These are phyloP conservation scores for Callimorpha dominula DNA, from an alignment of 2,888 invertebrate species.

Conservation along the genomic window DNA sequence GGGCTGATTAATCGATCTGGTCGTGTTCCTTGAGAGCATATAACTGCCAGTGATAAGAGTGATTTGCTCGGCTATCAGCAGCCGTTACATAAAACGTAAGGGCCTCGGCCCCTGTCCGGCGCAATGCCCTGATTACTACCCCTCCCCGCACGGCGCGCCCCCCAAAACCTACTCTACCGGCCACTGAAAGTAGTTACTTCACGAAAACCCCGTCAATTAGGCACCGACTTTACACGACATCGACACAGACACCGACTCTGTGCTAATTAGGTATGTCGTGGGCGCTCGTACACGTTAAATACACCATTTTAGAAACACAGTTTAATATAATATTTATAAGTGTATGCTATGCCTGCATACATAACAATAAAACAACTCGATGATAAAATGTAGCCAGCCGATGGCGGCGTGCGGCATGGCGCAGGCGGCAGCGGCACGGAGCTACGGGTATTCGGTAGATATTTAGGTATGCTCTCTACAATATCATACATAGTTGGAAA, in stretches of 20 bases:
- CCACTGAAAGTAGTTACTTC: conserved; percentile 23
- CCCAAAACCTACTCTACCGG: conserved; percentile 6
- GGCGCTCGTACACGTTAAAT: conserved; percentile 31
- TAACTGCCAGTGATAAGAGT: conserved; percentile 37
- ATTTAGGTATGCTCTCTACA: conserved; percentile 21
- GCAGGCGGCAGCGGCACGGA: not conserved
- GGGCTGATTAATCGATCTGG: conserved; percentile 23
- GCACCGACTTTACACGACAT: conserved; percentile 27
- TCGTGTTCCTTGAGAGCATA: conserved; percentile 28
- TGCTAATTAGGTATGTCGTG: conserved; percentile 35
- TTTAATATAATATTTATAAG: conserved; percentile 35
- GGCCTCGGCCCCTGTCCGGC: conserved; percentile 32
- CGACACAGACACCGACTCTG: too few relatives aligned
- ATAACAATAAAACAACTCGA: conserved; percentile 23
- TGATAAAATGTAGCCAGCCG: conserved; percentile 25
- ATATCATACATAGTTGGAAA: conserved; percentile 22
- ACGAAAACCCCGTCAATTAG: conserved; percentile 30
- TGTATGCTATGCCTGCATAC: conserved; percentile 22
- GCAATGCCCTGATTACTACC: conserved; percentile 13
- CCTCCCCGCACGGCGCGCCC: not conserved
- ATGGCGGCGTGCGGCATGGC: not conserved
- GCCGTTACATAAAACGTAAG: conserved; percentile 36
- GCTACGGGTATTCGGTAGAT: conserved; percentile 10
- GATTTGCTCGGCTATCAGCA: conserved; percentile 38
- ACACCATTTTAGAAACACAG: conserved; percentile 32